Base-by-base conservation (phyloP, 2,113 vertebrate genomes). In the Isichthys henryi region DNA sequence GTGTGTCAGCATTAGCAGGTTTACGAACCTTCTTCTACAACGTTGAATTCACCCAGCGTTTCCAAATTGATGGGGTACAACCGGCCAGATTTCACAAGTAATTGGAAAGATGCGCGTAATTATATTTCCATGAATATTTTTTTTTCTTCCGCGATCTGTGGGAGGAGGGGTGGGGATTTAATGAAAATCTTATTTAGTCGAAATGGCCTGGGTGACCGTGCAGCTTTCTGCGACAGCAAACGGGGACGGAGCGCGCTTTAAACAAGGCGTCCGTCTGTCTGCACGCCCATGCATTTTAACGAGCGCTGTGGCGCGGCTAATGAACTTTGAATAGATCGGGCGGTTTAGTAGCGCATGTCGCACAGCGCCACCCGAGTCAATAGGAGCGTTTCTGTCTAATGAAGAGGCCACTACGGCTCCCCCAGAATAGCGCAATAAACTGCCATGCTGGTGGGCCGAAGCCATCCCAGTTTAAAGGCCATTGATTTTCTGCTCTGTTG, bases 401-500 rank as follows among this genome's bases (percentile, higher is more conserved):
- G 62, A 89, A 89, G 49, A 83, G 50, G 87, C 13, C 84, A 21
- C 31, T 50, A 80, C 46, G 46, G 43, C 83, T 48, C 88, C 39
- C 62, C 49, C 62, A 50, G 50, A 66, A 56, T 70, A 91, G 27
- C 23, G 27, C 87, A 90, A 46, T 88, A 88, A 90, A 84, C 74
- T 58, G 77, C 58, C 84, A n/a, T 46, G 89, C 90, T 52, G 87
- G 80, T 88, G 84, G 91, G 88, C 46, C 15, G 11, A 88, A 21
- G 35, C 90, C 23, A 50, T n/a, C 90, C 46, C 82, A 43, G 58
- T 82, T 87, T 90, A 84, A 92, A 89, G 88, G 45, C 39, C 48
- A 92, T 92, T 88, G 92, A 92, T 92, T 91, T 82, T n/a, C 90
- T 90, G 88, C 85, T 88, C 50, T 43, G 27, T 86, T 86, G 58